Percentiles rank a stretch among this genome's conserved stretches.
These are phyloP conservation scores for Pachyrhynchus sulphureomaculatus DNA, from an alignment of 1,140 invertebrate genomes.

Conservation along the genomic window DNA sequence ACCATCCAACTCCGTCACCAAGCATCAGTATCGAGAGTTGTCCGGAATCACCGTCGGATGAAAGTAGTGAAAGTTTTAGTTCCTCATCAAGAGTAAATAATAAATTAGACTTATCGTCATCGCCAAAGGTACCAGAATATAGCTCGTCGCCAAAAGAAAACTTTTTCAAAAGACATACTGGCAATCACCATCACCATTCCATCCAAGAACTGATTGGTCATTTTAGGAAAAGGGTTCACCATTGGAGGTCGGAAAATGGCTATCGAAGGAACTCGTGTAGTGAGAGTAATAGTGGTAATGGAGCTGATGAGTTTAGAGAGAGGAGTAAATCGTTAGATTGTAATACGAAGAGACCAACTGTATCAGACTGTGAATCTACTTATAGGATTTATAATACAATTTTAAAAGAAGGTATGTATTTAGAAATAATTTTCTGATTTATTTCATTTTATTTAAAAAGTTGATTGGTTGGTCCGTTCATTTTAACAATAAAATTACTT, in stretches of 20 bases:
- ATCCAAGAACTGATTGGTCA: slow-evolving; percentile 73
- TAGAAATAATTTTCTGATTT: neutral
- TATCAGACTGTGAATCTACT: slow-evolving; percentile 70
- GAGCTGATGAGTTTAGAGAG: slow-evolving; percentile 66
- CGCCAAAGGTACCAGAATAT: slow-evolving; percentile 35
- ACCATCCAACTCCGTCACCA: slow-evolving; percentile 24
- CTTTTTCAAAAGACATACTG: slow-evolving; percentile 39
- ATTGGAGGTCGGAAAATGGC: slow-evolving; percentile 58
- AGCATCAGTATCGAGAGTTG: slow-evolving; percentile 41
- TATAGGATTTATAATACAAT: slow-evolving; percentile 81
- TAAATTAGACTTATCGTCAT: slow-evolving; percentile 14
- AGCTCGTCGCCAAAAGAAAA: slow-evolving; percentile 46
- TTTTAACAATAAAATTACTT: no score
- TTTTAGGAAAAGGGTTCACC: slow-evolving; percentile 66
- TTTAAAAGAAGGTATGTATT: slow-evolving; percentile 71
- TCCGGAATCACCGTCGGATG: slow-evolving; percentile 40
- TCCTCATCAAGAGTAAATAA: slow-evolving; percentile 34
- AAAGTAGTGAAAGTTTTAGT: slow-evolving; percentile 41
- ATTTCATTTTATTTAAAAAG: no score
- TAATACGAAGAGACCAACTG: slow-evolving; percentile 54
- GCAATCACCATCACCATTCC: slow-evolving; percentile 60
- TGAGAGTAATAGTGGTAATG: slow-evolving; percentile 54
- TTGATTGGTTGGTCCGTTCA: no score
- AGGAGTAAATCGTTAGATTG: slow-evolving; percentile 77
- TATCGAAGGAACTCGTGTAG: slow-evolving; percentile 53